Percentiles rank a stretch among this genome's conserved stretches.
These are phyloP conservation scores for Aspiorhynchus laticeps DNA, from an alignment of 2,113 vertebrate species.

Conservation along the genomic window DNA sequence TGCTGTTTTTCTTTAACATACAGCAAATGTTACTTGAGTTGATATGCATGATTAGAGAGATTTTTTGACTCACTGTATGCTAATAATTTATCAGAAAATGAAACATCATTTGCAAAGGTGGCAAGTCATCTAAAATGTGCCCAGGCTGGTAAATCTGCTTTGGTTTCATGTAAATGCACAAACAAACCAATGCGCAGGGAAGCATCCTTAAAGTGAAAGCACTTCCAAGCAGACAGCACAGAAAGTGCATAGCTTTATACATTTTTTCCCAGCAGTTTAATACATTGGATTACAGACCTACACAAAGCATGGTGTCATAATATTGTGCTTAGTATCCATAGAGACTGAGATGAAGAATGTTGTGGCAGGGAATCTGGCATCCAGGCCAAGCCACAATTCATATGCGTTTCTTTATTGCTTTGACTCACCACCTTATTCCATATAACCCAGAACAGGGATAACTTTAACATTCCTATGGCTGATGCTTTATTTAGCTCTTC, in stretches of 20 bases:
- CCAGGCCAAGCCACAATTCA: conserved; percentile 58
- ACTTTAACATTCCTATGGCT: neutral
- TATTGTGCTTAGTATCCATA: conserved; percentile 69
- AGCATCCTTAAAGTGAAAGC: neutral
- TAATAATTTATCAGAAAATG: neutral
- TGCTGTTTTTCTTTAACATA: neutral
- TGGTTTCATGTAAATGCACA: neutral
- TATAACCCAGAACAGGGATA: too few relatives aligned
- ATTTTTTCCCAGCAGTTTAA: conserved; percentile 58
- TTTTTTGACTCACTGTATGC: neutral
- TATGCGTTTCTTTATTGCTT: too few relatives aligned
- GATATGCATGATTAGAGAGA: neutral
- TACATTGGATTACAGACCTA: conserved; percentile 58
- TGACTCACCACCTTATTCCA: too few relatives aligned
- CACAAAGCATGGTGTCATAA: conserved; percentile 65
- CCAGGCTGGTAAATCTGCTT: conserved; percentile 36
- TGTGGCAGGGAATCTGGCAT: conserved; percentile 57
- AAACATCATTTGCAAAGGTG: neutral
- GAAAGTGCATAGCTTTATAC: conserved; percentile 50
- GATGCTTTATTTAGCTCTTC: neutral
- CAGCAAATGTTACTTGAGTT: neutral
- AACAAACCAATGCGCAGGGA: neutral
- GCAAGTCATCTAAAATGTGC: neutral
- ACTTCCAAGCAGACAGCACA: conserved; percentile 7
- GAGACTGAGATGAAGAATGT: conserved; percentile 61